Base-by-base conservation (phyloP, 1,140 invertebrate species). In the Eumeta japonica region DNA sequence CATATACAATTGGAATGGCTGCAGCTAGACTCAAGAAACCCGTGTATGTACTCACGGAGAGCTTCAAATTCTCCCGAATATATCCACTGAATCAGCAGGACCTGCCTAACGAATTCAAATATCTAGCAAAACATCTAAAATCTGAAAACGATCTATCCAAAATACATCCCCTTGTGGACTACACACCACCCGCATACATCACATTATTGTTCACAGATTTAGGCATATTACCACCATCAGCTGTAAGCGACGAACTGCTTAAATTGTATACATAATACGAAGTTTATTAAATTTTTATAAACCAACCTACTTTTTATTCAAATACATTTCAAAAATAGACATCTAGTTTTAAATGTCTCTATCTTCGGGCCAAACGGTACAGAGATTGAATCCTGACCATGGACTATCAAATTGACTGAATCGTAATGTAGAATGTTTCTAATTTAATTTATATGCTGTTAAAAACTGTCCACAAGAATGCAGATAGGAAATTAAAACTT, bases 231-330 rank as follows among this genome's bases (percentile, higher is more conserved):
- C 96, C 94, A 3, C 91, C 97, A 1, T 94, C 93, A 1, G 94
- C 94, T 44, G 92, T 98, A 10, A 95, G 93, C 74, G 95, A 98
- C 58, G 93, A 97, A 81, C 80, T 98, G 3, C 94, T 98, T 40
- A 95, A 97, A 76, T 75, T 98, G 28, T 98, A 98, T 76, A 83
- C 93, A 54, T 97, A 81, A 83, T 7, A 24, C 20, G 20, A 24
- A 24, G n/a, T 24, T 24, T 24, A 24, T 24, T 24, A 24, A 24
- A 24, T 24, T 24, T n/a, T n/a, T n/a, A n/a, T n/a, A n/a, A n/a
- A n/a, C n/a, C n/a, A n/a, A n/a, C n/a, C n/a, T n/a, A n/a, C n/a
- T n/a, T n/a, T n/a, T n/a, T n/a, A n/a, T n/a, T n/a, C n/a, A n/a
- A n/a, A n/a, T n/a, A n/a, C n/a, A n/a, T n/a, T n/a, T n/a, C n/a